Evolutionary conservation across 2,888 invertebrate species (phyloP), one percentile per base, ranked within the genome.

Genomic region (Polyommatus icarus): DNA sequence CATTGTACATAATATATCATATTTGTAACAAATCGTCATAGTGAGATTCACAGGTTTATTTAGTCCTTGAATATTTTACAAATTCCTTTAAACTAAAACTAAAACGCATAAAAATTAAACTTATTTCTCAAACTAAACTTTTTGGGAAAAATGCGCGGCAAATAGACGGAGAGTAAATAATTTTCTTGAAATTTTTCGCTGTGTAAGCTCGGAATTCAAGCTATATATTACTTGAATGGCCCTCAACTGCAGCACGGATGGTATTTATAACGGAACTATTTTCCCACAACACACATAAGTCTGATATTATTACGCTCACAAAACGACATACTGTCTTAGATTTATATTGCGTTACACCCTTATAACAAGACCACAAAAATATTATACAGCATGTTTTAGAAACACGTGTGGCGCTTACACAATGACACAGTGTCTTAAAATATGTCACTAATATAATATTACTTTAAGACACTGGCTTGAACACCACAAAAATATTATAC

Each of bases 181-280:
- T 67, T 67, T 67, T 67, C 67, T 67, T 32, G 67, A 29, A 67
- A 32, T 67, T 67, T 67, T 67, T 67, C 67, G 67, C 67, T 67
- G 67, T 67, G 32, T 29, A 67, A 67, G 29, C 29, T 67, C 29
- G 29, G 67, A 67, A 32, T 67, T 29, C 67, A 67, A 67, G 29
- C 29, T 20, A 29, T 67, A 67, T 67, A 67, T 67, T 67, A 67
- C 67, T 67, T 2, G 67, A 67, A 67, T 67, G 29, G 67, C 67
- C 67, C 67, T 67, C 67, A 67, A 67, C 67, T 67, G 67, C 67
- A 67, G 67, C 67, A 29, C 29, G 67, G 67, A 67, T 67, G 67
- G 67, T 67, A 67, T 67, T 67, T 67, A 67, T 67, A 67, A 67
- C 67, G 15, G 32, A 32, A 67, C 67, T 32, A 67, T 67, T 67